phyloP scores from a whole-genome alignment of 2,888 invertebrate genomes.

The Cheilosia soror region DNA sequence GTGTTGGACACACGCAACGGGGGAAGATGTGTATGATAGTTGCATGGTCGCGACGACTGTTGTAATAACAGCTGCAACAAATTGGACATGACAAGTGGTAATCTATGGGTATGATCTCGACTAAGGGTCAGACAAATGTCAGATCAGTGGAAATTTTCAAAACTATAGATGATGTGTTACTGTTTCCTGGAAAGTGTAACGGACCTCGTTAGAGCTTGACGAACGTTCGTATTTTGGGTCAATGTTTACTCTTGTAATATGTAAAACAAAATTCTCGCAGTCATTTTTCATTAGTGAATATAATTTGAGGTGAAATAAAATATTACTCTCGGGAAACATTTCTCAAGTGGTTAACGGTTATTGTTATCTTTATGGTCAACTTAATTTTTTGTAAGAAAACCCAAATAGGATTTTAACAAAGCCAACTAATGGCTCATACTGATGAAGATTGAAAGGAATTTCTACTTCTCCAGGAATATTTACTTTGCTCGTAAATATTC shows the following conservation, averaged over 20 bases:
- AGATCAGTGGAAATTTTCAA: constrained; percentile 11
- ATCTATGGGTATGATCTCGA: constrained; percentile 52
- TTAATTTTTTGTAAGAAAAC: no score
- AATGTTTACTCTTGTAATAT: not conserved
- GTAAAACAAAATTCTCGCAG: no score
- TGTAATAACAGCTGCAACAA: constrained; percentile 62
- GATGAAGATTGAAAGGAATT: no score
- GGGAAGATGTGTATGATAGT: constrained; percentile 38
- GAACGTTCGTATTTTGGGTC: not conserved
- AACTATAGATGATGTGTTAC: not conserved
- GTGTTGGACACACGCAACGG: constrained; percentile 13
- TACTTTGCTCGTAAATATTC: no score
- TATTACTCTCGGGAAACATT: no score
- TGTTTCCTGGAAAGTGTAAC: constrained; percentile 35
- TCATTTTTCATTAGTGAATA: no score
- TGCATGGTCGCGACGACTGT: not conserved
- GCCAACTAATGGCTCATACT: no score
- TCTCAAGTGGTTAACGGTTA: no score
- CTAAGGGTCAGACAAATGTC: constrained; percentile 33
- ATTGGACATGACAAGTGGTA: constrained; percentile 60
- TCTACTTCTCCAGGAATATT: no score
- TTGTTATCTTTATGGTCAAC: no score
- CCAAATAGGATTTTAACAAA: no score
- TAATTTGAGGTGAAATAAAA: no score
- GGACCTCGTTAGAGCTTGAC: constrained; percentile 39